Conservation (phyloP, 1,140 invertebrate genomes). For the Mesaphorura yosii region DNA sequence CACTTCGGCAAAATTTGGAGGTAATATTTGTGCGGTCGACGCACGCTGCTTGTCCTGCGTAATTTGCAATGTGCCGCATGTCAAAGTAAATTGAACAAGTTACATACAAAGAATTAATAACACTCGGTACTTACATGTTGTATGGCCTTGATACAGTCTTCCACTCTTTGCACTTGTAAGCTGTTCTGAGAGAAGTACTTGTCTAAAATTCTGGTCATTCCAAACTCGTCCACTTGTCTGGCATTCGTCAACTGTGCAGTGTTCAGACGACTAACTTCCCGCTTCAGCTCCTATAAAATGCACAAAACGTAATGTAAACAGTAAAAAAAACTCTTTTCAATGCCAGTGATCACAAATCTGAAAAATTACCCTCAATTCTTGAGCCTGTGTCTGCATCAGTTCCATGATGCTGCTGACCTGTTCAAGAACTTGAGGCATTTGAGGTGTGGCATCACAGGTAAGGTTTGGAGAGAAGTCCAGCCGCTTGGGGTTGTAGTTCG, state of each 20-base stretch:
- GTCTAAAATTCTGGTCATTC: neutral
- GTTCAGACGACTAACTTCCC: conserved; percentile 21
- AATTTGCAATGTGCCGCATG: no score
- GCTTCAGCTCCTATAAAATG: conserved; percentile 24
- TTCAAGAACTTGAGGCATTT: conserved; percentile 20
- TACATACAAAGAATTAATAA: no score
- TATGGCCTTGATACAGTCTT: conserved; percentile 14
- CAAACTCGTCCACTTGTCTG: neutral
- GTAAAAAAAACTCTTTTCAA: neutral
- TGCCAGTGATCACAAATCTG: neutral
- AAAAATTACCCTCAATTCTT: conserved; percentile 21
- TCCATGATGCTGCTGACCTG: conserved; percentile 25
- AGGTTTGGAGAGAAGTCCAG: neutral
- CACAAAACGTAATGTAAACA: neutral
- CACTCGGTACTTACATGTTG: no score
- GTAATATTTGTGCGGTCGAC: conserved; percentile 5
- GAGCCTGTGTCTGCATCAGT: conserved; percentile 25
- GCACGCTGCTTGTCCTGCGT: neutral
- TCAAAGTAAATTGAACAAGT: no score
- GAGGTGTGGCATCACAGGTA: conserved; percentile 1
- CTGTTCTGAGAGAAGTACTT: conserved; percentile 12
- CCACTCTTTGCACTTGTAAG: conserved; percentile 1
- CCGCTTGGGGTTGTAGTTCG: neutral
- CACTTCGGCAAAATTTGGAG: conserved; percentile 24
- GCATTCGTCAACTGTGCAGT: neutral